These are phyloP conservation scores for Atethmia centrago DNA, from an alignment of 2,888 invertebrate genomes.

Conservation along the genomic window DNA sequence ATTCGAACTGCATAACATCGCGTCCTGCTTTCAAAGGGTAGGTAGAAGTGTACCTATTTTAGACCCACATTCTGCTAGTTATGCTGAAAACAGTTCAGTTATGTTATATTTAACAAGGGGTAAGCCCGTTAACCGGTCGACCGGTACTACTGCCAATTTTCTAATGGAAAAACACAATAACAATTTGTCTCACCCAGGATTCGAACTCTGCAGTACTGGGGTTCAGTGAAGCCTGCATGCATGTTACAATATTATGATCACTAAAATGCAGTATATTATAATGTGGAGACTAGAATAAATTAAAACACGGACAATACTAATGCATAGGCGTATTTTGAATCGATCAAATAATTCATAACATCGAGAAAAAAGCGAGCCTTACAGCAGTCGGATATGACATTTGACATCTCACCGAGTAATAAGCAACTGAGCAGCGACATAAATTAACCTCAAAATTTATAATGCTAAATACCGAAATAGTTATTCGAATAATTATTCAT, in stretches of 20 bases:
- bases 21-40: not conserved
- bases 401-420: no score
- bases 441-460: no score
- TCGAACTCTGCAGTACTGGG: not conserved
- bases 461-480: no score
- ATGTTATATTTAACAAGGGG: not conserved
- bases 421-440: no score
- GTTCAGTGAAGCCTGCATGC: not conserved
- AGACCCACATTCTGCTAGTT: not conserved
- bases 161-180: conserved; percentile 27
- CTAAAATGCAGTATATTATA: not conserved
- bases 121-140: not conserved
- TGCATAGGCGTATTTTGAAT: no score
- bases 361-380: no score
- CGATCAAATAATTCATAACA: no score
- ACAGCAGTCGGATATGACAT: no score
- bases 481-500: no score
- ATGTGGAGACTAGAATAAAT: no score
- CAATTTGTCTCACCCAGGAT: not conserved
- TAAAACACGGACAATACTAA: no score
- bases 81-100: not conserved
- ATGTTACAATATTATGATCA: not conserved
- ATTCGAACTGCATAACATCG: not conserved
- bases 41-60: not conserved
- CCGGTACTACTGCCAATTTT: conserved; percentile 1